phyloP scores from a whole-genome alignment of 2,797 vertebrate species.

The Carcharodon carcharias region DNA sequence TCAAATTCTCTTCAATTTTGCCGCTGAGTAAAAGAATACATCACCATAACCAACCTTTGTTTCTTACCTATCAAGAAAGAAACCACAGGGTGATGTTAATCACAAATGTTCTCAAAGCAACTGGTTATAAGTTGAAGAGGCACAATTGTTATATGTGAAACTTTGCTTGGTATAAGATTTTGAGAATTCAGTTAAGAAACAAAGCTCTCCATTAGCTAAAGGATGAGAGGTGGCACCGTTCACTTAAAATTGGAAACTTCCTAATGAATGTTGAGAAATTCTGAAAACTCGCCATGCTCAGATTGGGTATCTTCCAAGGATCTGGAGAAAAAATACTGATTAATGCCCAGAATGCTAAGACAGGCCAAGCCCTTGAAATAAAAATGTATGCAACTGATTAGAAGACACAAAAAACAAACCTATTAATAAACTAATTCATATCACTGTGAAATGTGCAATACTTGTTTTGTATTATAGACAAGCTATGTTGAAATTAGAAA shows the following conservation, averaged over 20 bases:
- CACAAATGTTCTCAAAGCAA: neutral
- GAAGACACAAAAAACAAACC: neutral
- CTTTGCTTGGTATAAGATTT: neutral
- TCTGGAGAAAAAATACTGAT: neutral
- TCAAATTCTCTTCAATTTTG: neutral
- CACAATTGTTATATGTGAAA: neutral
- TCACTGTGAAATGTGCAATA: neutral
- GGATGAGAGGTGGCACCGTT: neutral
- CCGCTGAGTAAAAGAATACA: neutral
- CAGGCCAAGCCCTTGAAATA: neutral
- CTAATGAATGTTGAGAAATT: neutral
- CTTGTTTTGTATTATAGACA: neutral
- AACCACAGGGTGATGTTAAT: neutral
- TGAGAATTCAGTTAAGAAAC: neutral
- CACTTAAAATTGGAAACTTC: neutral
- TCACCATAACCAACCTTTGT: neutral
- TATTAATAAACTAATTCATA: neutral
- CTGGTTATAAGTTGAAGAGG: neutral
- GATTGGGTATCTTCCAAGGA: neutral
- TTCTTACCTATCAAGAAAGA: neutral
- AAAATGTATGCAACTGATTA: neutral
- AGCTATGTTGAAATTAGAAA: neutral
- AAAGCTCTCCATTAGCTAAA: neutral
- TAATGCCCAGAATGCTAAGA: neutral
- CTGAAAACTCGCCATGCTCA: neutral